phyloP scores from a whole-genome alignment of 2,888 invertebrate species.

The Actias luna region DNA sequence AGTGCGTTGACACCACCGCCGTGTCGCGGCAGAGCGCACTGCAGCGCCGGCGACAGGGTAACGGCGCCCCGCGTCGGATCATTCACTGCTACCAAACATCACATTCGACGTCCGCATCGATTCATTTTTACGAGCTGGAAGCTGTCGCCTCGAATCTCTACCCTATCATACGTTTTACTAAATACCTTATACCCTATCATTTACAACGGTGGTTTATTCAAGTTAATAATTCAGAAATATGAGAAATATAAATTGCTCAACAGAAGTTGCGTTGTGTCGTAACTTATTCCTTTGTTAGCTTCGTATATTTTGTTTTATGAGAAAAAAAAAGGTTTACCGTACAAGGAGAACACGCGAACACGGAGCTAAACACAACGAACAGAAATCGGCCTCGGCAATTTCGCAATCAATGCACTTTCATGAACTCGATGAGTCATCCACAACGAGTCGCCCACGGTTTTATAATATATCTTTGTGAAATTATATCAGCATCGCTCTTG shows the following conservation, averaged over 20 bases:
- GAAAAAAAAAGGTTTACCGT: not conserved
- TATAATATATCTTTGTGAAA: not conserved
- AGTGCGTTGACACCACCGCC: constrained; percentile 77
- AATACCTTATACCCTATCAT: no score
- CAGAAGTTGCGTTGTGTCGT: not conserved
- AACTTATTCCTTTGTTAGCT: not conserved
- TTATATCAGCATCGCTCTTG: not conserved
- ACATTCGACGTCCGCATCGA: constrained; percentile 28
- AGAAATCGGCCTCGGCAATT: constrained; percentile 14
- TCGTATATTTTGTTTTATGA: not conserved
- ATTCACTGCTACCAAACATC: constrained; percentile 41
- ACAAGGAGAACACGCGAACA: not conserved
- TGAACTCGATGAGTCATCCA: constrained; percentile 33
- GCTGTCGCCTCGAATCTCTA: not conserved
- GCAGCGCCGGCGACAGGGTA: constrained; percentile 41
- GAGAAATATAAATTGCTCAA: not conserved
- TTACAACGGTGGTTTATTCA: no score
- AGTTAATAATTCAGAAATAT: not conserved
- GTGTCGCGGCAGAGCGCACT: no score
- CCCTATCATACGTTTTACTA: not conserved
- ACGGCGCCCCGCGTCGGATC: constrained; percentile 60
- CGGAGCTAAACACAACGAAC: constrained; percentile 18
- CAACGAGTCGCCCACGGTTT: not conserved
- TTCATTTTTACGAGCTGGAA: constrained; percentile 22
- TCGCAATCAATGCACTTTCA: constrained; percentile 36